Base-by-base conservation (phyloP, 53 echinoderm and acorn worm genomes). In the Echinometra lucunter region DNA sequence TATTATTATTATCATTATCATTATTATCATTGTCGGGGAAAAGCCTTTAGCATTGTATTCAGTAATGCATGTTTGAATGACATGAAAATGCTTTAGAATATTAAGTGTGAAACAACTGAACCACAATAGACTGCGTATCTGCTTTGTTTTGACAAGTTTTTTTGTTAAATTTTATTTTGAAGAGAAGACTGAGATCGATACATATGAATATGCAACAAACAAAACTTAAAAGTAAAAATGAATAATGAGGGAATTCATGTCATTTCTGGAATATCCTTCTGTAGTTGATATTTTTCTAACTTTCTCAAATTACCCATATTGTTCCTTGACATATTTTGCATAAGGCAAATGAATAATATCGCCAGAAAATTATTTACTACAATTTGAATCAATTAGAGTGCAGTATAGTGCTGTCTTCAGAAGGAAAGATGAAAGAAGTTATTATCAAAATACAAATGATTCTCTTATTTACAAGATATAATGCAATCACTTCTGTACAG, bases 371-470 rank as follows among this genome's bases (percentile, higher is more conserved):
- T 37, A 75, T 40, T 1, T 78, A 40, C 19, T 78, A 6, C 5
- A 42, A 78, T 8, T 32, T 4, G 69, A 32, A 69, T 12, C 7
- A 69, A 11, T 69, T 66, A 35, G 74, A 35, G 16, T 4, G 4
- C 3, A 17, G 18, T 42, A 18, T 6, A 78, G 6, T 35, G 2
- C 42, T 38, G 42, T 17, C 16, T 53, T 53, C 72, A 3, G 21
- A 5, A 21, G 13, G 56, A 37, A 5, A 19, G 42, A 40, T 42
- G 23, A 78, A 42, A 40, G 40, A 78, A 19, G 3, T 40, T 69
- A 34, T 30, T 69, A 78, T 78, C 42, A 78, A 42, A 78, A 78
- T 78, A 78, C 78, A 78, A 78, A 78, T 42, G 7, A 78, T 78
- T 38, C 38, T 38, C 23, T 38, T 42, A 78, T 69, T 30, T 69